phyloP scores from a whole-genome alignment of 2,113 vertebrate genomes.

The Gallinago paraguaiae region DNA sequence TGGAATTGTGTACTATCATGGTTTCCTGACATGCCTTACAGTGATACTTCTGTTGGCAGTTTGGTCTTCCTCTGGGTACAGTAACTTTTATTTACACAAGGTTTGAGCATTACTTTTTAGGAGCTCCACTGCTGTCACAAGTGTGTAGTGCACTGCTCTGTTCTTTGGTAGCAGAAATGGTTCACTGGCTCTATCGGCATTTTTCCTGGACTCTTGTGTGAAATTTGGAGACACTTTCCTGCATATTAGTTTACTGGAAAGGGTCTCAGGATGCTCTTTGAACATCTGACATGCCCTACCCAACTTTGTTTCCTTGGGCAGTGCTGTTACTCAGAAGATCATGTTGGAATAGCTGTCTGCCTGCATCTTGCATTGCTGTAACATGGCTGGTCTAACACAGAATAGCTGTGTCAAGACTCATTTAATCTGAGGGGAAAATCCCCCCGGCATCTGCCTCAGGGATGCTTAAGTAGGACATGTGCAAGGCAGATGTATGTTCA shows the following conservation, averaged over 20 bases:
- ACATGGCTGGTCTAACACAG: background rate
- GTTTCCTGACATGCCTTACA: background rate
- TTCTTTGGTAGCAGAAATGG: background rate
- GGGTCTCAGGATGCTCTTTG: background rate
- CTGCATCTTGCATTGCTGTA: background rate
- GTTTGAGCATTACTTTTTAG: background rate
- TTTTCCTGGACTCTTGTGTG: background rate
- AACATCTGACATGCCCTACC: too few relatives aligned
- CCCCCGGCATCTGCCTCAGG: slow-evolving; percentile 1
- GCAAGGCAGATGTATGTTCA: background rate
- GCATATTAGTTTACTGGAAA: background rate
- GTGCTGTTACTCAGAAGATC: background rate
- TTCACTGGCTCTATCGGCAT: background rate
- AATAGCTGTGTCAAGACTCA: background rate
- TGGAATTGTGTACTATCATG: background rate
- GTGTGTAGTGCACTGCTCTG: background rate
- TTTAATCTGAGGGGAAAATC: background rate
- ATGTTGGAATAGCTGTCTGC: slow-evolving; percentile 11
- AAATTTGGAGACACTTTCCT: background rate
- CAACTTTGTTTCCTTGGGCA: background rate
- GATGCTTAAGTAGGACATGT: background rate
- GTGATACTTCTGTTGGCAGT: background rate
- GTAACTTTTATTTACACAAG: background rate
- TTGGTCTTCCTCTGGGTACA: background rate
- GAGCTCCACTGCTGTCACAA: background rate